These are phyloP conservation scores for Oncorhynchus mykiss DNA, from an alignment of 2,113 vertebrate species.

Conservation along the genomic window DNA sequence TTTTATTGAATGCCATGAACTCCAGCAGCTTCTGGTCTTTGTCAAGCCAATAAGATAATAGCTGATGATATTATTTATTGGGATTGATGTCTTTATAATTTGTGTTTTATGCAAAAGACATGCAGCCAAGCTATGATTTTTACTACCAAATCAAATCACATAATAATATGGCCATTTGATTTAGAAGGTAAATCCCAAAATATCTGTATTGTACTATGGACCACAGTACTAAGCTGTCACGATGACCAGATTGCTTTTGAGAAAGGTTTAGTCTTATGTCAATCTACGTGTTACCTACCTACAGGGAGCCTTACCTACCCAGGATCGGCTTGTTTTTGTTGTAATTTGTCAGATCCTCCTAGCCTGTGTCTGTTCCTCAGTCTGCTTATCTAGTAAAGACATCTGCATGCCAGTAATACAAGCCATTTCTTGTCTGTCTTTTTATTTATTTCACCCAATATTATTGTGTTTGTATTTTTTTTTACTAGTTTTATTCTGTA, in stretches of 20 bases:
- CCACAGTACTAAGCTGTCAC: slow-evolving; percentile 33
- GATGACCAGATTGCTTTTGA: slow-evolving; percentile 38
- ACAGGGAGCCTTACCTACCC: slow-evolving; percentile 22
- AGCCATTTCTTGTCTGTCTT: slow-evolving; percentile 30
- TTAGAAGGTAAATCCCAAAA: not conserved
- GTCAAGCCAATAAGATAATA: slow-evolving; percentile 22
- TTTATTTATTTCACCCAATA: slow-evolving; percentile 29
- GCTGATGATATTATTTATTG: slow-evolving; percentile 26
- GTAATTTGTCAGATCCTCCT: slow-evolving; percentile 21
- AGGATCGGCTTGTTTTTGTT: slow-evolving; percentile 43
- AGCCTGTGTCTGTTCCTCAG: slow-evolving; percentile 48
- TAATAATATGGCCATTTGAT: slow-evolving; percentile 6
- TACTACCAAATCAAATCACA: slow-evolving; percentile 6
- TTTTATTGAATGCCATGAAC: slow-evolving; percentile 45
- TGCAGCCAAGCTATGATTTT: slow-evolving; percentile 27
- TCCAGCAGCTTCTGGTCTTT: slow-evolving; percentile 32
- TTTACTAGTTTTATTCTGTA: slow-evolving; percentile 42
- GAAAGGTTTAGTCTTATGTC: slow-evolving; percentile 28
- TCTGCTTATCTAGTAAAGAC: slow-evolving; percentile 40
- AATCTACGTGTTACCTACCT: slow-evolving; percentile 10
- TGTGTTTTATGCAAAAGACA: slow-evolving; percentile 45
- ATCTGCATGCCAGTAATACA: slow-evolving; percentile 64
- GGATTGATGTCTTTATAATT: slow-evolving; percentile 18
- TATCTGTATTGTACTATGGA: slow-evolving; percentile 22
- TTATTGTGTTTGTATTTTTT: slow-evolving; percentile 21